These are phyloP conservation scores for Todiramphus chloris DNA, from an alignment of 2,113 vertebrate genomes.

Conservation along the genomic window DNA sequence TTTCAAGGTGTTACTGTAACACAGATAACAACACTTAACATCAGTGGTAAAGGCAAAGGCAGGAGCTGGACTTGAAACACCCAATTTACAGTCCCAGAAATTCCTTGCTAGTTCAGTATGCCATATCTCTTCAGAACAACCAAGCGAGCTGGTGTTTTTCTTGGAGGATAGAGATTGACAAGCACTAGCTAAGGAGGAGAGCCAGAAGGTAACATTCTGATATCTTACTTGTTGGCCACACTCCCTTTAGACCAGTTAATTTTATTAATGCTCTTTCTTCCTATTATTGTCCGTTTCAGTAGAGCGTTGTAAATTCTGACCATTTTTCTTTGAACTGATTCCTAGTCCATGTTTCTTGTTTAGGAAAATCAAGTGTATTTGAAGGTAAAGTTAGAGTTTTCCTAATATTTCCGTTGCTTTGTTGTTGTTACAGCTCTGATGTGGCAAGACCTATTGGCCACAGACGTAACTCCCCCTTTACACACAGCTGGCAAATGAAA, in stretches of 20 bases:
- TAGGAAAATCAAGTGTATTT: conserved; percentile 53
- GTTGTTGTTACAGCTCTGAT: conserved; percentile 52
- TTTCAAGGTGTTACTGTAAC: background rate
- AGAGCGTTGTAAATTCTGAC: conserved; percentile 10
- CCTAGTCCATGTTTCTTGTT: conserved; percentile 54
- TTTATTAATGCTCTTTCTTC: conserved; percentile 23
- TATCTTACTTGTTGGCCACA: conserved; percentile 1
- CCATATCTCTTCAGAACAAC: background rate
- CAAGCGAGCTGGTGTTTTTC: background rate
- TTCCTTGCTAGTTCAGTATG: background rate
- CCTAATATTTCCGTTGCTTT: conserved; percentile 52
- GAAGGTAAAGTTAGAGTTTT: conserved; percentile 45
- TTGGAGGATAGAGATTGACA: background rate
- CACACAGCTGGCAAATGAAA: conserved; percentile 65
- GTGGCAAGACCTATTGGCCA: conserved; percentile 64
- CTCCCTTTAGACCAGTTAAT: background rate
- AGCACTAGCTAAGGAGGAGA: background rate
- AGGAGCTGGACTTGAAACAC: background rate
- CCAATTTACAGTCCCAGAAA: background rate
- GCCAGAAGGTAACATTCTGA: background rate
- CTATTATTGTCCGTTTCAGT: conserved; percentile 37
- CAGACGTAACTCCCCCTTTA: conserved; percentile 60
- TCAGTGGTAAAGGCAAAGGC: background rate
- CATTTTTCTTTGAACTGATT: conserved; percentile 46
- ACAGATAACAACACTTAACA: background rate